Base-by-base conservation (phyloP, 35 echinoderm and acorn worm species). In the Holothuria glaberrima region DNA sequence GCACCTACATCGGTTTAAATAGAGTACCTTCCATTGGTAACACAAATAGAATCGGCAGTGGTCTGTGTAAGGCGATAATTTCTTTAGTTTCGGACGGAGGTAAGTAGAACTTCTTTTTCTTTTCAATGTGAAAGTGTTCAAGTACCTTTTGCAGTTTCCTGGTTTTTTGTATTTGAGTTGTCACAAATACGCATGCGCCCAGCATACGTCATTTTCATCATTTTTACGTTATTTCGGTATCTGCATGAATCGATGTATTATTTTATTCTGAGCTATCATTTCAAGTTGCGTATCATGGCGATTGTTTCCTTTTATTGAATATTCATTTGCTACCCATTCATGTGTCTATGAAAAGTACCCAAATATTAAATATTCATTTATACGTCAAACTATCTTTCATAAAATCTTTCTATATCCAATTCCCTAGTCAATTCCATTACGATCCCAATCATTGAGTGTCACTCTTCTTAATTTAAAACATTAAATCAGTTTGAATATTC, bases 1-100 rank as follows among this genome's bases (percentile, higher is more conserved):
- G 80, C 33, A 91, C 95, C 41, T 99, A 93, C 78, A 91, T 90
- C 32, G 97, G 97, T 68, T 90, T 99, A 13, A 99, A 99, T 78
- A 83, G 97, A 71, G 97, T 99, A 12, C 97, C 97, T 20, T 78
- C 22, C 28, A 21, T 87, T 45, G 80, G 58, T 0, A 85, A 83
- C 5, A 89, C 48, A 9, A 31, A 58, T 86, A 88, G 97, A 57
- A 68, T 83, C 10, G 97, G 97, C 26, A 86, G 93, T 22, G 97
- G 97, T 75, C 74, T 99, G 9, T 99, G 96, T 62, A 80, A 92
- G 67, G 97, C 91, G 21, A 99, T 81, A 28, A 78, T 99, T 56
- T 76, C 80, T 9, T 84, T 95, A 58, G 61, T 57, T 29, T 76
- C 86, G 12, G 60, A 92, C 80, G 87, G 64, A 86, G 94, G 94